These are phyloP conservation scores for Lepisosteus osseus DNA, from an alignment of 2,113 vertebrate species.

Conservation along the genomic window DNA sequence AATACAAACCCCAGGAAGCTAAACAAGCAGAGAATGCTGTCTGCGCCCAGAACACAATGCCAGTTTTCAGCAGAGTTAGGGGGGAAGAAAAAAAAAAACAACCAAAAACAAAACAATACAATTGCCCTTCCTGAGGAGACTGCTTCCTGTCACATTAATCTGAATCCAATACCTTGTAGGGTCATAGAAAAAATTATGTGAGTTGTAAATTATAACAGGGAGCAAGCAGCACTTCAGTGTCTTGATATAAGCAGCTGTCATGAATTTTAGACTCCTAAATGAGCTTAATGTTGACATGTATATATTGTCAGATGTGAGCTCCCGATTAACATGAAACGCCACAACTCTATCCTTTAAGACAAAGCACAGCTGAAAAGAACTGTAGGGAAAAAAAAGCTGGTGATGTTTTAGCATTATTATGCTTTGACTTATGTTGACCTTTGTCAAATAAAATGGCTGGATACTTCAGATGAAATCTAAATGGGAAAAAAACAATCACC, in stretches of 20 bases:
- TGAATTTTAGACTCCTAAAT: background rate
- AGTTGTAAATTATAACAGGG: background rate
- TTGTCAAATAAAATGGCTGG: no score
- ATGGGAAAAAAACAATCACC: no score
- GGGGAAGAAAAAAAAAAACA: background rate
- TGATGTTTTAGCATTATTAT: no score
- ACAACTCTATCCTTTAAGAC: no score
- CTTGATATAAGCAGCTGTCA: background rate
- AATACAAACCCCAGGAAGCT: conserved; percentile 32
- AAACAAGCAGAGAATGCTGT: conserved; percentile 25
- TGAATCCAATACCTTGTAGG: conserved; percentile 15
- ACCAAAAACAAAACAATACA: background rate
- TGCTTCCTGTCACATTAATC: background rate
- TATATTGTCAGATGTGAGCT: no score
- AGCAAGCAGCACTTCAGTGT: background rate
- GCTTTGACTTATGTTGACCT: no score
- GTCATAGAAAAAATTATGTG: background rate
- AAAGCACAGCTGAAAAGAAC: no score
- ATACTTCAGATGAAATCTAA: no score
- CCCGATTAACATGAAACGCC: no score
- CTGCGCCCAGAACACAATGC: conserved; percentile 23
- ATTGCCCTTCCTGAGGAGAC: background rate
- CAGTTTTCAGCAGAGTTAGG: conserved; percentile 13
- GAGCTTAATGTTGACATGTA: no score
- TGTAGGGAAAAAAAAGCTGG: no score